Evolutionary conservation across 1,140 invertebrate genomes (phyloP).

Genomic region (Batillaria attramentaria): DNA sequence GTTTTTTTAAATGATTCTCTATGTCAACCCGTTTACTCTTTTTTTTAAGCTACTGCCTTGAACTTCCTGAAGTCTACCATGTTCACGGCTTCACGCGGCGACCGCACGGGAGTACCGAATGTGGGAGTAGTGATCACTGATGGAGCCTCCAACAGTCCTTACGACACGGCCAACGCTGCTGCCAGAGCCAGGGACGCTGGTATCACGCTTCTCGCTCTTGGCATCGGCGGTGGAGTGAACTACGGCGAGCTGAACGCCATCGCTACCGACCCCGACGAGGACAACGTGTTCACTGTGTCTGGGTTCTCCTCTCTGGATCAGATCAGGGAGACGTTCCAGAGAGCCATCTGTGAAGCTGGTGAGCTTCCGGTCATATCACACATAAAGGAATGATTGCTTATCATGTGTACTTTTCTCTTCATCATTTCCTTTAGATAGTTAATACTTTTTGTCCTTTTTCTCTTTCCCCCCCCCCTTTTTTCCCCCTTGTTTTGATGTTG

Average conservation of each 20-base stretch:
- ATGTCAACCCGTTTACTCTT: too few relatives aligned
- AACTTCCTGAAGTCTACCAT: constrained; percentile 16
- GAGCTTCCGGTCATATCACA: too few relatives aligned
- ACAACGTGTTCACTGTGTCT: constrained; percentile 29
- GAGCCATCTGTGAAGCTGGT: constrained; percentile 12
- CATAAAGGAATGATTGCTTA: too few relatives aligned
- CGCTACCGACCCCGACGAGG: constrained; percentile 30
- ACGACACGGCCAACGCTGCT: constrained; percentile 37
- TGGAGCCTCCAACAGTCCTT: constrained; percentile 42
- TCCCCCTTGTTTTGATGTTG: too few relatives aligned
- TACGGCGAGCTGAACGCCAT: constrained; percentile 38
- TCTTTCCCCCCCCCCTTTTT: too few relatives aligned
- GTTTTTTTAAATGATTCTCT: background rate
- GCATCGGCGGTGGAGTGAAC: constrained; percentile 43
- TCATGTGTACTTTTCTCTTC: too few relatives aligned
- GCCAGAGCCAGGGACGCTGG: constrained; percentile 34
- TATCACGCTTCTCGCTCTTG: constrained; percentile 51
- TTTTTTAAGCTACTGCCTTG: too few relatives aligned
- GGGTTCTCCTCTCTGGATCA: constrained; percentile 25
- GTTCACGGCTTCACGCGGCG: constrained; percentile 21
- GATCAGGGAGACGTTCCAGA: constrained; percentile 16
- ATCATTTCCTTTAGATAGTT: too few relatives aligned
- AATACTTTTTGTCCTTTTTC: too few relatives aligned
- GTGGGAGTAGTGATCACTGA: constrained; percentile 56
- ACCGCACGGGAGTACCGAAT: constrained; percentile 36